Percentiles rank a stretch among this genome's conserved stretches.
These are phyloP conservation scores for Drosophila pseudotalamancana DNA, from an alignment of 2,888 invertebrate genomes.

Conservation along the genomic window DNA sequence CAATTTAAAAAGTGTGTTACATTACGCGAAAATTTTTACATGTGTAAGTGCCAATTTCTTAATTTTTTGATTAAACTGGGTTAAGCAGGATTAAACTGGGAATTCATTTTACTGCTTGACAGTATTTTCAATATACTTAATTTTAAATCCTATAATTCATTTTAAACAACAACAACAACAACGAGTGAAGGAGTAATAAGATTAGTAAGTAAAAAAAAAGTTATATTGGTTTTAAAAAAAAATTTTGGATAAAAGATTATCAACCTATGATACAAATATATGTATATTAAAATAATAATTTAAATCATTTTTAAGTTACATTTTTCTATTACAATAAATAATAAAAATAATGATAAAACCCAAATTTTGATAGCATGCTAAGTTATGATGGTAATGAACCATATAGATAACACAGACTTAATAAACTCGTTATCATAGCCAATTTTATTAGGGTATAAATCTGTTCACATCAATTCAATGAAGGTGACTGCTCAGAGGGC, in stretches of 20 bases:
- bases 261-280: too few relatives aligned
- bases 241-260: too few relatives aligned
- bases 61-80: not conserved
- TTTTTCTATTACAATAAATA: too few relatives aligned
- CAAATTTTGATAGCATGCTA: too few relatives aligned
- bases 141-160: not conserved
- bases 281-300: too few relatives aligned
- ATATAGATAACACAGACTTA: too few relatives aligned
- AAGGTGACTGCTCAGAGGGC: conserved; percentile 4
- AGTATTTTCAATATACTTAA: conserved; percentile 2
- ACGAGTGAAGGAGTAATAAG: too few relatives aligned
- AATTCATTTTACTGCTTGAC: conserved; percentile 6
- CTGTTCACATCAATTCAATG: conserved; percentile 42
- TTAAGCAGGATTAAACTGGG: not conserved
- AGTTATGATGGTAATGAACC: too few relatives aligned
- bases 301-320: too few relatives aligned
- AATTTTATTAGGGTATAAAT: not conserved
- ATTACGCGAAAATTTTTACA: conserved; percentile 25
- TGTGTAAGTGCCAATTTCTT: conserved; percentile 12
- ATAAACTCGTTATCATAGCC: not conserved
- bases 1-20: conserved; percentile 1
- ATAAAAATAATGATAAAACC: too few relatives aligned
- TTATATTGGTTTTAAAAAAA: too few relatives aligned
- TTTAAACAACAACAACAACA: not conserved
- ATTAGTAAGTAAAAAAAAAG: too few relatives aligned